Base-by-base conservation (phyloP, 2,888 invertebrate genomes). In the Lydus trimaculatus region DNA sequence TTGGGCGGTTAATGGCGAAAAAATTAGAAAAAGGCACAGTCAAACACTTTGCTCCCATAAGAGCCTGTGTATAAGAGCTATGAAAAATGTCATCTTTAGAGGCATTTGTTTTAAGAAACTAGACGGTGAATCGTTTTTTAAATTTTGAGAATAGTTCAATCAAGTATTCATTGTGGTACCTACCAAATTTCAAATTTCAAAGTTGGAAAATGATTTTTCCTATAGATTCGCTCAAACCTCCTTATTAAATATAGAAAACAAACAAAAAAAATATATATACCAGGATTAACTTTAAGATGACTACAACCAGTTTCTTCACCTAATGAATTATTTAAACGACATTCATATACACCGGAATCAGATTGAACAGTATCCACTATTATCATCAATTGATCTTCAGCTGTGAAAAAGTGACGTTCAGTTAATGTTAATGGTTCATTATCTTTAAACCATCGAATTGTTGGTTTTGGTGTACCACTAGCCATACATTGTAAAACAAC, bases 401-500 rank as follows among this genome's bases (percentile, higher is more conserved):
- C 93, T 4, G 96, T 93, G 78, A 96, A 92, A 83, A 93, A 95
- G 84, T 96, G 94, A 0, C 97, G 88, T 73, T 94, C 94, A 4
- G 94, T 93, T 23, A 90, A 87, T 28, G 89, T 87, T 62, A 96
- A 87, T 0, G 91, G 88, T 71, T 89, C 88, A 59, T 92, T 93
- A 85, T 97, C 94, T 86, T 97, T 97, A 64, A 90, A 89, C 98
- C 98, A 98, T 52, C 89, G 90, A 65, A 94, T 87, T 67, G 88
- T 89, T 28, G 94, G 97, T 82, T 91, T 92, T 1, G 96, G 96
- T 63, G 92, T 93, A 2, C 96, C 96, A 71, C 91, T 90, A 58
- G 94, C 93, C 90, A 93, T 90, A 83, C 98, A 98, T 82, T 96
- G 94, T 66, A 98, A 84, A 6, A 97, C 96, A 66, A 94, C 92